Conservation (phyloP, 1,140 invertebrate species). For the Amphibalanus amphitrite region DNA sequence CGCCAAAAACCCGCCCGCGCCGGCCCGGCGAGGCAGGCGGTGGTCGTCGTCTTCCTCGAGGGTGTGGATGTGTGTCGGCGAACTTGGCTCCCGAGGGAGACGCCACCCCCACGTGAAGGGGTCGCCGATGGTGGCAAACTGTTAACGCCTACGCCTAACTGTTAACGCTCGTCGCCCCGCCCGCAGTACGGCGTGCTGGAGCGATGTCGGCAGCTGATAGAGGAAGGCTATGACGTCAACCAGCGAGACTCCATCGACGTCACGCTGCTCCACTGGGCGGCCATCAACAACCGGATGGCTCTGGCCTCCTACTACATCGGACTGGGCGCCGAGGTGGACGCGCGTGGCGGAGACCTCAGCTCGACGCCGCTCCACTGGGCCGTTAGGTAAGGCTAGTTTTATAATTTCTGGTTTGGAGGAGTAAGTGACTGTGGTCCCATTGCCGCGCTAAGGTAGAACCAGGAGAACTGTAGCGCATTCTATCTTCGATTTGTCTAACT, state of each 20-base stretch:
- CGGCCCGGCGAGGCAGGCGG: too few relatives aligned
- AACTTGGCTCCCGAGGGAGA: too few relatives aligned
- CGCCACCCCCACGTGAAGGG: too few relatives aligned
- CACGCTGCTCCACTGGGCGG: constrained; percentile 94
- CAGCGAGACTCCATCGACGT: constrained; percentile 78
- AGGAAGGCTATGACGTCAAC: constrained; percentile 76
- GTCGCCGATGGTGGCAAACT: constrained; percentile 14
- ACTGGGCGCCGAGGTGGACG: constrained; percentile 79
- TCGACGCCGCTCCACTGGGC: constrained; percentile 98
- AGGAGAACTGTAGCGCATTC: too few relatives aligned
- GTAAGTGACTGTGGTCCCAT: too few relatives aligned
- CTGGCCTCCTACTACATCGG: constrained; percentile 71
- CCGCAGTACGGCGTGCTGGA: constrained; percentile 66
- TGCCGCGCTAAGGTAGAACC: too few relatives aligned
- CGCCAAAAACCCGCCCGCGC: too few relatives aligned
- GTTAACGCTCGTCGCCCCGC: constrained; percentile 4
- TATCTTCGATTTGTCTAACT: too few relatives aligned
- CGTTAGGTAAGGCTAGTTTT: constrained; percentile 36
- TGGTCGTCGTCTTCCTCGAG: too few relatives aligned
- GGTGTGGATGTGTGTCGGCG: too few relatives aligned
- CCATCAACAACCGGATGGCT: constrained; percentile 90
- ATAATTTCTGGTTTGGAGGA: too few relatives aligned
- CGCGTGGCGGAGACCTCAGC: constrained; percentile 81
- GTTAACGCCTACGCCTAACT: background rate
- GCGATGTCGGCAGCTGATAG: constrained; percentile 65